These are phyloP conservation scores for Clarias batrachus DNA, from an alignment of 2,113 vertebrate genomes.

Conservation along the genomic window DNA sequence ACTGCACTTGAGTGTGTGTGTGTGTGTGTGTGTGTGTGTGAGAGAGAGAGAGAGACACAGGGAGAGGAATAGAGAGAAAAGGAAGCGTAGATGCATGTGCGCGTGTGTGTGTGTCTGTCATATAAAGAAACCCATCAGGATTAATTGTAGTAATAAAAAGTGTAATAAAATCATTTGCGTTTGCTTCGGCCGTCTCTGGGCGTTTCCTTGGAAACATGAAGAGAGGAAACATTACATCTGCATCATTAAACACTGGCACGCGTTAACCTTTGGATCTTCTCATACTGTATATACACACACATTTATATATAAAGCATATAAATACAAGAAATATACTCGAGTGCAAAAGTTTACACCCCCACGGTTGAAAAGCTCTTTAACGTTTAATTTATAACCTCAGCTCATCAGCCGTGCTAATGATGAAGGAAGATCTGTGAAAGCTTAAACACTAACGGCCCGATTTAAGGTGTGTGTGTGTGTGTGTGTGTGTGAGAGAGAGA, in stretches of 20 bases:
- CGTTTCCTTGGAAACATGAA: constrained; percentile 18
- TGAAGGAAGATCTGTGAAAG: background rate
- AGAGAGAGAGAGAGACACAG: constrained; percentile 5
- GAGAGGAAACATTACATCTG: background rate
- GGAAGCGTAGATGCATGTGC: constrained; percentile 1
- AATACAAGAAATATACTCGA: background rate
- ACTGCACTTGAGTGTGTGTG: background rate
- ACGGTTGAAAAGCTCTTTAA: background rate
- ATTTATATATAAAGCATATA: background rate
- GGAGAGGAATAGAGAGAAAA: constrained; percentile 13
- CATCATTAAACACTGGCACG: background rate
- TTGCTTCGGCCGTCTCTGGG: background rate
- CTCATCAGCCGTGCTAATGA: background rate
- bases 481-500: background rate
- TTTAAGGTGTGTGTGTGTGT: background rate
- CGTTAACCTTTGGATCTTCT: constrained; percentile 8
- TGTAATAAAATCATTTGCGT: constrained; percentile 19
- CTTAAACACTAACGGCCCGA: background rate
- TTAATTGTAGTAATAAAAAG: constrained; percentile 34
- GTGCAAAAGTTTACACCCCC: background rate
- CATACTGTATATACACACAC: background rate
- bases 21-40: constrained; percentile 28
- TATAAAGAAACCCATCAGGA: constrained; percentile 38
- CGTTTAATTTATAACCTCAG: background rate
- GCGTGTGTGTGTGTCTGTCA: background rate